These are phyloP conservation scores for Lepidostoma basale DNA, from an alignment of 1,140 invertebrate species.

Conservation along the genomic window DNA sequence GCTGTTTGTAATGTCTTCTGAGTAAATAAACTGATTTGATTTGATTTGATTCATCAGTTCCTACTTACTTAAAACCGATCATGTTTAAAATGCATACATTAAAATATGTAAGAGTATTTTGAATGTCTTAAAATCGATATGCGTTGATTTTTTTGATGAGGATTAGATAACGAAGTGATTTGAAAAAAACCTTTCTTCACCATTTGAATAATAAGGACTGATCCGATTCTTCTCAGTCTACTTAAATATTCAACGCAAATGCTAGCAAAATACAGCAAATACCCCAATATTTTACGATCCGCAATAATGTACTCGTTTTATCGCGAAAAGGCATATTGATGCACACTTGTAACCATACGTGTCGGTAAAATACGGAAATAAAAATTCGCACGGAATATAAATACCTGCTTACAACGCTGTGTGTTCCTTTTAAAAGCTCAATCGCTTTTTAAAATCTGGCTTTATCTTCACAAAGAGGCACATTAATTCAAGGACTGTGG, in stretches of 20 bases:
- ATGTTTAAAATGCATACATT: too few species aligned
- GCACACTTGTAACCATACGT: not conserved
- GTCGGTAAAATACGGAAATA: not conserved
- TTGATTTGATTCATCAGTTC: too few species aligned
- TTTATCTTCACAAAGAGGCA: not conserved
- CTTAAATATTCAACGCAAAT: not conserved
- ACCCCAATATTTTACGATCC: not conserved
- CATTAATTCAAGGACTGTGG: conserved; percentile 37
- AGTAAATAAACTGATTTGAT: too few species aligned
- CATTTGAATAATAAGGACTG: too few species aligned
- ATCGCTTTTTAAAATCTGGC: conserved; percentile 23
- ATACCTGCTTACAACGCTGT: conserved; percentile 18
- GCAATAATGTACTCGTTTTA: not conserved
- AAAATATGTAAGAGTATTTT: too few species aligned
- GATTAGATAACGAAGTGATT: too few species aligned
- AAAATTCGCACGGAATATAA: conserved; percentile 18
- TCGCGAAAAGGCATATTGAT: not conserved
- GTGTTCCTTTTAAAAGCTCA: not conserved
- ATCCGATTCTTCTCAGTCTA: too few species aligned
- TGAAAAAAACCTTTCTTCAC: too few species aligned
- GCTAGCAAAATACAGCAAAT: not conserved
- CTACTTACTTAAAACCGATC: too few species aligned
- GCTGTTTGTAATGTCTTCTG: too few species aligned
- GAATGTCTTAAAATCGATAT: too few species aligned
- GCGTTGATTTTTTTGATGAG: too few species aligned